Evolutionary conservation across 2,797 vertebrate genomes (phyloP).

Genomic region (Cuniculus paca): DNA sequence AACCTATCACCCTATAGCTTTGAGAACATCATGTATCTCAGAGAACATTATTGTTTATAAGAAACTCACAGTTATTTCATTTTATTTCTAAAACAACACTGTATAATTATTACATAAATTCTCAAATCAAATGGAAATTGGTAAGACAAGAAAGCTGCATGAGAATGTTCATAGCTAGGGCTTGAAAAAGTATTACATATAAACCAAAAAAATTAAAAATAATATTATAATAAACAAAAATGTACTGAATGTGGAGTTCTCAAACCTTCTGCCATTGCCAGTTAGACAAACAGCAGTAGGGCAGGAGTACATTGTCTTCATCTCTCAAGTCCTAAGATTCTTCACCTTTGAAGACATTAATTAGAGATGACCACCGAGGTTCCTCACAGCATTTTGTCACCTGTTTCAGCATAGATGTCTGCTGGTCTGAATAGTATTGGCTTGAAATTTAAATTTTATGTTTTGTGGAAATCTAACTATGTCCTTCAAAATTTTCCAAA

Average conservation of each 20-base stretch:
- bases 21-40: background rate
- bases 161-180: background rate
- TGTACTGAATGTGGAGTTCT: background rate
- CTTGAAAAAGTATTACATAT: background rate
- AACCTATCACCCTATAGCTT: background rate
- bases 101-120: background rate
- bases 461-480: background rate
- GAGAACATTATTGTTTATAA: background rate
- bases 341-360: background rate
- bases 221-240: background rate
- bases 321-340: background rate
- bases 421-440: background rate
- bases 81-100: background rate
- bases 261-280: background rate
- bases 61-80: background rate
- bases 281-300: accelerated
- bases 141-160: background rate
- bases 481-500: background rate
- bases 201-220: background rate
- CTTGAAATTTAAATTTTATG: background rate
- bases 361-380: background rate
- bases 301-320: background rate
- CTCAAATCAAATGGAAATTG: background rate
- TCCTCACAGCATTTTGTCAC: background rate
- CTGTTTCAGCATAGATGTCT: background rate